Conservation (phyloP, 2,888 invertebrate species). For the Arctia plantaginis region DNA sequence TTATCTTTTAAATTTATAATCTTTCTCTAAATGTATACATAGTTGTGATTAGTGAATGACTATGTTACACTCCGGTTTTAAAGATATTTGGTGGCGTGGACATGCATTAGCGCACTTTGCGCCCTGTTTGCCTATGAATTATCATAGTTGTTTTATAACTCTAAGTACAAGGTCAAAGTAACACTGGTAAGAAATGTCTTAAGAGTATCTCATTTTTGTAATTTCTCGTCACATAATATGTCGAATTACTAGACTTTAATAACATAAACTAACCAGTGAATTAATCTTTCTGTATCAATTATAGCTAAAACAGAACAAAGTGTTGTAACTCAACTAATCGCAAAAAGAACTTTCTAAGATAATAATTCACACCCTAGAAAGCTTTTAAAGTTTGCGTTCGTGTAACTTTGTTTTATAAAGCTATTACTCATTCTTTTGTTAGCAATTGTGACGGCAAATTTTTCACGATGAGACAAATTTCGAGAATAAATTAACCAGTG, state of each 20-base stretch:
- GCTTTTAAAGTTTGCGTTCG: conserved; percentile 76
- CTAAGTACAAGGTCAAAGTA: too few species aligned
- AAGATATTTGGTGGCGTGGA: too few species aligned
- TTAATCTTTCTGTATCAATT: conserved; percentile 15
- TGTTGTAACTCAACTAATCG: conserved; percentile 56
- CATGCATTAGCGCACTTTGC: too few species aligned
- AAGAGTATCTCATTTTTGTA: too few species aligned
- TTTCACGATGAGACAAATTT: conserved; percentile 86
- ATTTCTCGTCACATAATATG: background rate
- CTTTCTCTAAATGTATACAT: too few species aligned
- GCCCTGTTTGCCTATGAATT: too few species aligned
- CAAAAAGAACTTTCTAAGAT: conserved; percentile 68
- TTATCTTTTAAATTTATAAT: too few species aligned
- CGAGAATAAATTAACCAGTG: conserved; percentile 83
- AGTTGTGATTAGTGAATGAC: too few species aligned
- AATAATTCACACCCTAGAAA: conserved; percentile 82
- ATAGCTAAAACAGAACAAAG: conserved; percentile 21
- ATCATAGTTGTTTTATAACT: too few species aligned
- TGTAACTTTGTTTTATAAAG: conserved; percentile 83
- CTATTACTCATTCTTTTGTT: conserved; percentile 85
- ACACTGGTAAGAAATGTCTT: too few species aligned
- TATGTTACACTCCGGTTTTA: too few species aligned
- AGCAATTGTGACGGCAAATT: conserved; percentile 80
- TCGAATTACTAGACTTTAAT: background rate
- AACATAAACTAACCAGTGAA: background rate